Evolutionary conservation across 2,113 vertebrate species (phyloP).

Genomic region (Gasterosteus nipponicus): DNA sequence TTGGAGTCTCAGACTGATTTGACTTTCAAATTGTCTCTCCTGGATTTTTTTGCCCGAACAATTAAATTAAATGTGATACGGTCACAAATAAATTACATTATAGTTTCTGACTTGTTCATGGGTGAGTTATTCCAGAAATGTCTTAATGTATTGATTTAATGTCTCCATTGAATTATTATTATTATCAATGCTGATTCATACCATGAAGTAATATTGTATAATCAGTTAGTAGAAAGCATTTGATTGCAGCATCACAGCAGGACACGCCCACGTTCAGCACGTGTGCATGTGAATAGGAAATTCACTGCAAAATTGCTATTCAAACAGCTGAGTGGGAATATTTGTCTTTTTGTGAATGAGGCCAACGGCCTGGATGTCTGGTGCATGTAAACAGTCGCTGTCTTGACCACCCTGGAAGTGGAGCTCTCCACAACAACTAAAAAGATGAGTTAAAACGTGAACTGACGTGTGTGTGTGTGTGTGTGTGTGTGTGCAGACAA

Average conservation of each 20-base stretch:
- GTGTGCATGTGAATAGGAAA: neutral
- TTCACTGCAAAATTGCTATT: neutral
- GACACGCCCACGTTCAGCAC: neutral
- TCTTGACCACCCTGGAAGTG: neutral
- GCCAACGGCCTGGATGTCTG: neutral
- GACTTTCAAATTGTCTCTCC: too few species aligned
- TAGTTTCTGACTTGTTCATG: neutral
- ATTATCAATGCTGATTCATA: neutral
- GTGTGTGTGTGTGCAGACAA: neutral
- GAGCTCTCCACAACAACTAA: neutral
- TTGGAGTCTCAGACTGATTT: too few species aligned
- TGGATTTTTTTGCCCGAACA: slow-evolving; percentile 5
- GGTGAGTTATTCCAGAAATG: neutral
- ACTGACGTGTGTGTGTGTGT: neutral
- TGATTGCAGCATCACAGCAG: neutral
- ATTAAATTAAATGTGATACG: neutral
- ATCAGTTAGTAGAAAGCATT: neutral
- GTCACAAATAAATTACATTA: slow-evolving; percentile 3
- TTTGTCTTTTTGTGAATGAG: neutral
- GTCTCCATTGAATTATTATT: neutral
- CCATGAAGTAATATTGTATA: neutral
- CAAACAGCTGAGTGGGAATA: neutral
- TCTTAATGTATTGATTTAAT: neutral
- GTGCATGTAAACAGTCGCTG: too few species aligned
- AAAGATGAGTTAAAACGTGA: neutral